These are phyloP conservation scores for Philereme vetulata DNA, from an alignment of 2,888 invertebrate genomes.

Conservation along the genomic window DNA sequence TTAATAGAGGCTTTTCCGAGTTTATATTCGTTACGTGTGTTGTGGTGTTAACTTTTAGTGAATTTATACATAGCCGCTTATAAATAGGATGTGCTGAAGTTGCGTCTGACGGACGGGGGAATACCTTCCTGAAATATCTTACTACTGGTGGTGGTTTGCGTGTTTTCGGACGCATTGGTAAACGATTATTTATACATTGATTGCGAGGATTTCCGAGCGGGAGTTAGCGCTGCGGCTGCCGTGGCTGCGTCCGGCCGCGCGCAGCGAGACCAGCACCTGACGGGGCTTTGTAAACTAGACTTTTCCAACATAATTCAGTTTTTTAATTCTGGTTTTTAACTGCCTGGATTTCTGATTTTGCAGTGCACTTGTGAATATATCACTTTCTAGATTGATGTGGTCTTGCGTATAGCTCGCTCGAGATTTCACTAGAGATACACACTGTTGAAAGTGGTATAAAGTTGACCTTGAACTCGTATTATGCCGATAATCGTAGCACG, in stretches of 20 bases:
- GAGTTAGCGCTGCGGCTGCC: slow-evolving; percentile 49
- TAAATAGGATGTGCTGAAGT: slow-evolving; percentile 84
- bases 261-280: slow-evolving; percentile 6
- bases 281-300: not conserved
- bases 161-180: slow-evolving; percentile 83
- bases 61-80: slow-evolving; percentile 85
- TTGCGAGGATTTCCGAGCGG: slow-evolving; percentile 63
- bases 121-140: slow-evolving; percentile 84
- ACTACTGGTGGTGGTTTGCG: slow-evolving; percentile 80
- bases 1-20: slow-evolving; percentile 85
- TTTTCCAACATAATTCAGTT: too few species aligned
- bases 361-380: too few species aligned
- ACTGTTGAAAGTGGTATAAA: too few species aligned
- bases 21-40: slow-evolving; percentile 85
- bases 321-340: too few species aligned
- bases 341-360: too few species aligned
- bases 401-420: too few species aligned
- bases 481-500: too few species aligned
- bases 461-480: too few species aligned
- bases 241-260: slow-evolving; percentile 34
- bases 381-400: too few species aligned
- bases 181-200: slow-evolving; percentile 83
- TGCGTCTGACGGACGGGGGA: slow-evolving; percentile 84
- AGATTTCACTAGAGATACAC: too few species aligned
- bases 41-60: slow-evolving; percentile 84